Evolutionary conservation across 1,140 invertebrate genomes (phyloP).

Genomic region (Thalassaphorura encarpata): DNA sequence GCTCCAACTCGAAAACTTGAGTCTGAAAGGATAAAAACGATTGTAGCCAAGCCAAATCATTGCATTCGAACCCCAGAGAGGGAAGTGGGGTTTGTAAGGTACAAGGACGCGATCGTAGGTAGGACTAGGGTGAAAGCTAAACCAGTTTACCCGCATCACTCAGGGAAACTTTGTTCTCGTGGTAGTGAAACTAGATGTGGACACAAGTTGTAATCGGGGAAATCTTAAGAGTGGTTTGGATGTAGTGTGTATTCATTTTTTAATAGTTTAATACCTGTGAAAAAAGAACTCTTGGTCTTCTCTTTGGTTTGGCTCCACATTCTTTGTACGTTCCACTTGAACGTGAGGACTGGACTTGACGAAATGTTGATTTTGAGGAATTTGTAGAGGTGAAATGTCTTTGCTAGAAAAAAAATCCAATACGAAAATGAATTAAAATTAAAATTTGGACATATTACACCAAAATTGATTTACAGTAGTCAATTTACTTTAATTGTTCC

Average conservation of each 20-base stretch:
- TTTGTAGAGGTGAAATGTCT: not conserved
- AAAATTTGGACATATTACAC: not conserved
- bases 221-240: no score
- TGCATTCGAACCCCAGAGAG: not conserved
- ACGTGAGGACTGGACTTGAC: not conserved
- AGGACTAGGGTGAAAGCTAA: no score
- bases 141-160: not conserved
- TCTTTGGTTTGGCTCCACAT: constrained; percentile 41
- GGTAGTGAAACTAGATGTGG: no score
- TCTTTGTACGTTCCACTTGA: not conserved
- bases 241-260: not conserved
- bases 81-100: not conserved
- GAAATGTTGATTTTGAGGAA: not conserved
- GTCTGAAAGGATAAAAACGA: constrained; percentile 43
- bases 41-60: not conserved
- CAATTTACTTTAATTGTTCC: not conserved
- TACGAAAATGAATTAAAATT: not conserved
- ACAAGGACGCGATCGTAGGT: no score
- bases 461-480: not conserved
- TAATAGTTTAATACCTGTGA: constrained; percentile 51
- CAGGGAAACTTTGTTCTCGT: not conserved
- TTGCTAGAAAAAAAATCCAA: not conserved
- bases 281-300: constrained; percentile 89
- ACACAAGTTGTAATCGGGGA: no score
- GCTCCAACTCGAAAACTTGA: constrained; percentile 62